These are phyloP conservation scores for Cosmia trapezina DNA, from an alignment of 2,888 invertebrate species.

Conservation along the genomic window DNA sequence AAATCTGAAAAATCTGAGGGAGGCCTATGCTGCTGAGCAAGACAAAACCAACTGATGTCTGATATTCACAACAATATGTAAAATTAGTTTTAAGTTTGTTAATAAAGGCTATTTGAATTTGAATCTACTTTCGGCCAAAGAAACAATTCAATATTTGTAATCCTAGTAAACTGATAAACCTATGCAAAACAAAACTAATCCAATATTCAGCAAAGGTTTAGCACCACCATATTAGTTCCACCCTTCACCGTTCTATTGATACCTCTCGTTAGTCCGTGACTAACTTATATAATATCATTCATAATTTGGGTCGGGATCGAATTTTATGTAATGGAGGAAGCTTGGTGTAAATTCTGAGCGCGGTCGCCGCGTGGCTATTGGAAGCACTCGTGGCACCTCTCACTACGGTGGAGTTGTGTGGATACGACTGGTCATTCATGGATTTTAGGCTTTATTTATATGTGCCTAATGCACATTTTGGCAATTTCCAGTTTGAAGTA, in stretches of 20 bases:
- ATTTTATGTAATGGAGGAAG: conserved; percentile 81
- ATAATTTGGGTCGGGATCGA: conserved; percentile 80
- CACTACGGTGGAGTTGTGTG: conserved; percentile 46
- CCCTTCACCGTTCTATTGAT: conserved; percentile 29
- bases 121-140: neutral
- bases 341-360: conserved; percentile 80
- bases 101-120: too few species aligned
- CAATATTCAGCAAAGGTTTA: conserved; percentile 9
- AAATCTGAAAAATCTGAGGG: too few species aligned
- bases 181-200: conserved; percentile 23
- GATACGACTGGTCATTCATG: conserved; percentile 51
- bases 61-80: too few species aligned
- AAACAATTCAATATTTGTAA: neutral
- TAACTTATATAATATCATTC: conserved; percentile 74
- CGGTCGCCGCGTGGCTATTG: conserved; percentile 75
- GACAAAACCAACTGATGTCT: too few species aligned
- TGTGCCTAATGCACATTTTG: neutral
- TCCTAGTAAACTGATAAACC: neutral
- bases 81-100: too few species aligned
- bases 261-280: conserved; percentile 49
- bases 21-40: too few species aligned
- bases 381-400: conserved; percentile 75
- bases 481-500: too few species aligned
- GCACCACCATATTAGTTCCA: conserved; percentile 32
- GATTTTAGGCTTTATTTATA: neutral